Evolutionary conservation across 2,797 vertebrate genomes (phyloP), one percentile per base, ranked within the genome.

Genomic region (Sciurus carolinensis): DNA sequence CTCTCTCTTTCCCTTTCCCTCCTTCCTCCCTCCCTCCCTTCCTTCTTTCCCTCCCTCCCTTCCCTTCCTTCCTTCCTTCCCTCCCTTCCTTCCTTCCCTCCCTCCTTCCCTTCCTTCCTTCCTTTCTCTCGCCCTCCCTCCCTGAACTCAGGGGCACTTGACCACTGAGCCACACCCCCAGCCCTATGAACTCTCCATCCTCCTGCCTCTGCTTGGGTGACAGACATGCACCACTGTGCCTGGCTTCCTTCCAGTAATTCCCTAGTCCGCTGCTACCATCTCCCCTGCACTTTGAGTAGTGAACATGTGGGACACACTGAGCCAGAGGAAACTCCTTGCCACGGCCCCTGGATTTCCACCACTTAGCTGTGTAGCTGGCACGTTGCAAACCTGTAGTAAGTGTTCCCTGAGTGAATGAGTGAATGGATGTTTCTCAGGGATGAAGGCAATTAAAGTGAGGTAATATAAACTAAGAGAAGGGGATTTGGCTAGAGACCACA

Each of bases 281-380:
- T 11, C 5, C 7, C 36, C 17, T 12, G 17, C 47, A 0, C 30
- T 0, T 3, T 11, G 7, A 15, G 4, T 7, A 11, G n/a, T 36
- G 33, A 66, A 62, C n/a, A 14, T 12, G 1, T 10, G 17, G 28
- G 79, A 28, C 13, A 14, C 22, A 7, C 7, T 4, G 9, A 24
- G 5, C 24, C 12, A 1, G 64, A 11, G 36, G 83, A 73, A 36
- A 42, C 57, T 28, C 11, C 59, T 30, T 26, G 59, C 47, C 24
- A 12, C 2, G 42, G 33, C 1, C 64, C 36, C 64, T 62, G 33
- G 28, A n/a, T 66, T 59, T 59, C 52, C 67, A 18, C 62, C 24
- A 75, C 28, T 82, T 59, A 15, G 50, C 33, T 80, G n/a, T 1
- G 5, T 9, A 44, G 12, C 9, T 44, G 91, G 54, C 50, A 26